A percentile compares a stretch with the other conserved stretches of the same genome.
Evolutionary conservation across 1,140 invertebrate species (phyloP).

Genomic region (Anthonomus grandis): DNA sequence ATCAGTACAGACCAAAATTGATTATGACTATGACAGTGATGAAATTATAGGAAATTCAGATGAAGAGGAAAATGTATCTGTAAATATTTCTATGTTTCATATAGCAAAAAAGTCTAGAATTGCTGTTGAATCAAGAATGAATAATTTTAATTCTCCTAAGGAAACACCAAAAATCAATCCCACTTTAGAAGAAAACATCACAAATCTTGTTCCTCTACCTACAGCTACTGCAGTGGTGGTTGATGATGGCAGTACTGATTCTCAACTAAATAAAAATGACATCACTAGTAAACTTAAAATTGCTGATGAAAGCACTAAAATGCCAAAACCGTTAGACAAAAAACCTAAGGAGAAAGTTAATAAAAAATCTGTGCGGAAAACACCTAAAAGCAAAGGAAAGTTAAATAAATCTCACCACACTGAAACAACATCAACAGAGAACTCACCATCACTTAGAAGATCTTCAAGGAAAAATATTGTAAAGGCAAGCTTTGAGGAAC

Average conservation of each 20-base stretch:
- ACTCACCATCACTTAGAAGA: conserved; percentile 36
- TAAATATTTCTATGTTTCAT: conserved; percentile 28
- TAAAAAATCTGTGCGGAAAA: too few relatives aligned
- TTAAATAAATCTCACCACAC: too few relatives aligned
- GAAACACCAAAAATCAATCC: conserved; percentile 3
- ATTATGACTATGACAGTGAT: conserved; percentile 44
- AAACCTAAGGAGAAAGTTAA: not conserved
- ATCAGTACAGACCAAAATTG: conserved; percentile 22
- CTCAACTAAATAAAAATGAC: not conserved
- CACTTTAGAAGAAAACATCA: conserved; percentile 19
- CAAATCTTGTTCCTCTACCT: conserved; percentile 7
- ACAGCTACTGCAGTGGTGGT: not conserved
- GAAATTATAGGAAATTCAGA: conserved; percentile 68
- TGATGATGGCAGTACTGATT: not conserved
- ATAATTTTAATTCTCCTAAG: not conserved
- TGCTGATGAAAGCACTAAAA: not conserved
- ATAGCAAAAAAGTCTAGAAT: conserved; percentile 42
- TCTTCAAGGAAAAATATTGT: conserved; percentile 37
- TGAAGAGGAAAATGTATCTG: conserved; percentile 46
- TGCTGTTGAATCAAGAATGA: conserved; percentile 7
- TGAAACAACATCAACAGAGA: not conserved
- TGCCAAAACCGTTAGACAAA: not conserved
- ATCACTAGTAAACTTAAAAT: too few relatives aligned
- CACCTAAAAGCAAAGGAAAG: not conserved
- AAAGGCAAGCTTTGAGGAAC: conserved; percentile 27